Evolutionary conservation across 2,797 vertebrate genomes (phyloP), one percentile per base, ranked within the genome.

Genomic region (Phrynocephalus forsythii): DNA sequence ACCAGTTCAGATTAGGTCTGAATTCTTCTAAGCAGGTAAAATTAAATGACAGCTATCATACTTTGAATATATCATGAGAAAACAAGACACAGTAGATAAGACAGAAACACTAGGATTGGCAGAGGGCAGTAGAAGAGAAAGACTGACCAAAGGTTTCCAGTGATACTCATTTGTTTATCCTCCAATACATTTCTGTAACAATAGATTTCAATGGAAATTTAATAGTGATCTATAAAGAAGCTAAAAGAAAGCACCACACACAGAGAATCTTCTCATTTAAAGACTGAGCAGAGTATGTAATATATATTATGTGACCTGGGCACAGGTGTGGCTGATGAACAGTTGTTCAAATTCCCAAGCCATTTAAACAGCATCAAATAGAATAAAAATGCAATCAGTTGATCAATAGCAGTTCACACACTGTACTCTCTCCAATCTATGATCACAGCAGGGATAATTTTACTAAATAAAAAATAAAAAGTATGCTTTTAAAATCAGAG

Each of bases 361-460:
- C 13, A 90, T 88, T 94, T 93, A 88, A 88, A 68, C 92, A 92
- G 89, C 86, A 94, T 89, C 91, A 90, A 94, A 88, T 84, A 3
- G 72, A 92, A 93, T 92, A 90, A 92, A 94, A 95, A 93, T 88
- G 3, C 89, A 88, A 91, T 91, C 83, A 90, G 44, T 92, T 63
- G 87, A 92, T 89, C 69, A 90, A 79, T 71, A 84, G 83, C 80
- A 94, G 44, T 83, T 86, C 88, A n/a, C 76, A 83, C 68, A n/a
- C 83, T 93, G 86, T 91, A 20, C 94, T 91, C 92, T 94, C 88
- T 89, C 85, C 92, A 91, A 93, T 94, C 87, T 93, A 15, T 90
- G 87, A 92, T 95, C 92, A 90, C 89, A 94, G 91, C 82, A 90
- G 83, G 89, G 73, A 85, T 83, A 88, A 75, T 89, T 95, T 90